Evolutionary conservation across 92 coral and sea anemone species (phyloP).

Genomic region (Hydrozoanthus gracilis): DNA sequence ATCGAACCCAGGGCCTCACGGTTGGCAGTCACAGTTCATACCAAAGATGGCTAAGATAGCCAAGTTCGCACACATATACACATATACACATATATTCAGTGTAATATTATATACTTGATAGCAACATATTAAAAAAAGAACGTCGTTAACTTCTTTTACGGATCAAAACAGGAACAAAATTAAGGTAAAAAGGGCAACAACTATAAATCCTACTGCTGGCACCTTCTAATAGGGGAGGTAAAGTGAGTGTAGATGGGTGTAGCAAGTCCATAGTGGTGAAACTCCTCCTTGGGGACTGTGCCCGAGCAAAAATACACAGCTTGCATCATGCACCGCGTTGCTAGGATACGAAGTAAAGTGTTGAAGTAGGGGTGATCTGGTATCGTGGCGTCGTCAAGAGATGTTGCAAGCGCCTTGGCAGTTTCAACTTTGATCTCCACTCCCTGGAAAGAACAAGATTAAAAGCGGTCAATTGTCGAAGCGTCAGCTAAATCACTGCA

Average conservation of each 20-base stretch:
- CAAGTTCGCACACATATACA: too few relatives aligned
- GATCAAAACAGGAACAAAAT: too few relatives aligned
- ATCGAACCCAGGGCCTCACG: too few relatives aligned
- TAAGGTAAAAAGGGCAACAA: neutral
- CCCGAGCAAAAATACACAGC: conserved; percentile 99
- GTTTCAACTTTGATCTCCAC: conserved; percentile 84
- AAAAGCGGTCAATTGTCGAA: neutral
- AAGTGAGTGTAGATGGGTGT: conserved; percentile 98
- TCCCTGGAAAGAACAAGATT: conserved; percentile 56
- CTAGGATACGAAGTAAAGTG: conserved; percentile 95
- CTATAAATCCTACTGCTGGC: neutral
- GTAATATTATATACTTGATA: too few relatives aligned
- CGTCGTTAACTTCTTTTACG: too few relatives aligned
- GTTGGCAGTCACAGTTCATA: too few relatives aligned
- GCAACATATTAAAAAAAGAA: too few relatives aligned
- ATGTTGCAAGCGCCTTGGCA: conserved; percentile 91
- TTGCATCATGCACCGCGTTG: conserved; percentile 99
- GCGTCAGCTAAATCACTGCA: neutral
- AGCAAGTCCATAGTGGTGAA: conserved; percentile 94
- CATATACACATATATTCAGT: too few relatives aligned
- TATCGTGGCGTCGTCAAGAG: conserved; percentile 82
- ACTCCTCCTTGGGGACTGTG: conserved; percentile 88
- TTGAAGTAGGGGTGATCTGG: conserved; percentile 94
- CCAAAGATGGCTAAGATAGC: too few relatives aligned
- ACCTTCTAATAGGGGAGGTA: conserved; percentile 99